These are phyloP conservation scores for Phrixothrix hirtus DNA, from an alignment of 2,888 invertebrate genomes.

Conservation along the genomic window DNA sequence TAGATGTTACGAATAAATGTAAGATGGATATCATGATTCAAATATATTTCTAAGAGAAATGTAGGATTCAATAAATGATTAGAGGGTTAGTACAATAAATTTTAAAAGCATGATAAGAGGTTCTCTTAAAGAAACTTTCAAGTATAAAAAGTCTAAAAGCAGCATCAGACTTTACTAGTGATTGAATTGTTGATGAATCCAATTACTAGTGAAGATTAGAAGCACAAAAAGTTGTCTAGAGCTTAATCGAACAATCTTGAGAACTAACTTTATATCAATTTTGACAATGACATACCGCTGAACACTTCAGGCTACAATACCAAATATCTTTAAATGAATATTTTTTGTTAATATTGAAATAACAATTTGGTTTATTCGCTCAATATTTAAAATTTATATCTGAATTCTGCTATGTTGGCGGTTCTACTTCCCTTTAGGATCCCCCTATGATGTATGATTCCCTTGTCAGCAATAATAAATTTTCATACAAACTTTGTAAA, in stretches of 20 bases:
- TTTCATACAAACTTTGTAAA: conserved; percentile 27
- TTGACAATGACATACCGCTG: not conserved
- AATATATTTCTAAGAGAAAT: no score
- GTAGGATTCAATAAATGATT: no score
- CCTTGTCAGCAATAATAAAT: conserved; percentile 27
- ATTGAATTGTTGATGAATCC: not conserved
- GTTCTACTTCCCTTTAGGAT: conserved; percentile 23
- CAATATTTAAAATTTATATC: conserved; percentile 28
- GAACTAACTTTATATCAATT: no score
- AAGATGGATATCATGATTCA: no score
- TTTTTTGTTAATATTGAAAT: conserved; percentile 16
- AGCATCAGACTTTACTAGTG: not conserved
- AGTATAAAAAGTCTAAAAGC: no score
- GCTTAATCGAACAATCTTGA: no score
- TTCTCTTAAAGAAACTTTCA: no score
- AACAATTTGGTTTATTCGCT: no score
- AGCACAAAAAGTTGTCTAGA: no score
- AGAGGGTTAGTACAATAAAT: no score
- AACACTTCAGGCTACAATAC: not conserved
- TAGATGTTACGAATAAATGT: no score
- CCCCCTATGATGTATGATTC: conserved; percentile 26
- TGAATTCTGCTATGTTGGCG: conserved; percentile 24
- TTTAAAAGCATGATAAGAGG: no score
- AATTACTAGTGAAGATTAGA: not conserved
- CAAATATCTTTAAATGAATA: conserved; percentile 3